phyloP scores from a whole-genome alignment of 2,888 invertebrate genomes.

The Calameuta pallipes region DNA sequence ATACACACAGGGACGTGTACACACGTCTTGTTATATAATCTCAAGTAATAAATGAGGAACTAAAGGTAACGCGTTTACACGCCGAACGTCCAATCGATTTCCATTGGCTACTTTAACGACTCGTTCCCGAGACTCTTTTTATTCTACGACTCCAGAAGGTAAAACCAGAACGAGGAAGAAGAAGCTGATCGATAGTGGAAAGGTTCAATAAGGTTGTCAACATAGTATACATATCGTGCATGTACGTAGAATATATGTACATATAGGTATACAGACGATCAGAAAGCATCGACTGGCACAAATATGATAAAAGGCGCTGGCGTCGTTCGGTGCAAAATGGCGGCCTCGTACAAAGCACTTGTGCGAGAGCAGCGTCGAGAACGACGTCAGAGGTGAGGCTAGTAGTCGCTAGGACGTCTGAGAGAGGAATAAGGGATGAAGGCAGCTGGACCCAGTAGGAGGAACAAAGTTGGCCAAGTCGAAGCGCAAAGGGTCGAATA shows the following conservation, averaged over 20 bases:
- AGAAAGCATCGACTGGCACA: slow-evolving; percentile 3
- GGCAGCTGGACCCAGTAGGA: neutral
- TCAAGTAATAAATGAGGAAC: neutral
- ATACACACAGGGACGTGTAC: neutral
- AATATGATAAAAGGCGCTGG: neutral
- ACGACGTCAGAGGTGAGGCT: too few species aligned
- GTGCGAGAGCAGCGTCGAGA: neutral
- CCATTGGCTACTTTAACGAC: neutral
- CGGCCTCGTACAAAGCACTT: neutral
- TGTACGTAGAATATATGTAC: neutral
- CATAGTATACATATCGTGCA: neutral
- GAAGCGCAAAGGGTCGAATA: neutral
- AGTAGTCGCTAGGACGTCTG: neutral
- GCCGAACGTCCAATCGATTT: neutral
- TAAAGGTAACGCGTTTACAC: neutral
- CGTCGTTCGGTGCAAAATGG: neutral
- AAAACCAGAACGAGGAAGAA: neutral
- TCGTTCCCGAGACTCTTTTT: neutral
- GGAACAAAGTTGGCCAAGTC: neutral
- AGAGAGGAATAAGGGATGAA: neutral
- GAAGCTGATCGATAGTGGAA: neutral
- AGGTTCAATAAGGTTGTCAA: neutral
- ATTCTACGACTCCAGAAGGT: neutral
- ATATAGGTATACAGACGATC: neutral
- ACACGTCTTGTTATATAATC: neutral